Conservation (phyloP, 2,888 invertebrate species). For the Liposcelis brunnea region DNA sequence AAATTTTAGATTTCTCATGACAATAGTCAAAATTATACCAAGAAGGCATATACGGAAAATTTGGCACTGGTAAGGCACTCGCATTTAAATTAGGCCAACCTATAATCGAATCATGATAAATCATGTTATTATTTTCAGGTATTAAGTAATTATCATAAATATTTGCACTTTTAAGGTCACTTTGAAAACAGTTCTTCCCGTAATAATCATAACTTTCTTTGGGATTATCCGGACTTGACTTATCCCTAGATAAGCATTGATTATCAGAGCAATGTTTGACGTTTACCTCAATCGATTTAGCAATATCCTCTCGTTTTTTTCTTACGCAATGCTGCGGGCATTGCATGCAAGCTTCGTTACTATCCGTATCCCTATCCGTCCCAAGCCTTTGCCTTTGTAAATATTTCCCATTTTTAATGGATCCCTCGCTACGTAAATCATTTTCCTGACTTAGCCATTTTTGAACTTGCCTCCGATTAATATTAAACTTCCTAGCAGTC, state of each 20-base stretch:
- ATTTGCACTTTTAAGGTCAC: constrained; percentile 1
- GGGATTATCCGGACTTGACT: too few species aligned
- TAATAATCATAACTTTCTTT: too few species aligned
- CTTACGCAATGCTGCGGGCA: constrained; percentile 1
- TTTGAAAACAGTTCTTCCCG: neutral
- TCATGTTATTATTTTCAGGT: too few species aligned
- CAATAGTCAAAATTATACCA: neutral
- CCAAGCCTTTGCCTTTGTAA: too few species aligned
- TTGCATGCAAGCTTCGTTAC: neutral
- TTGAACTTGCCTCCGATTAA: constrained; percentile 33
- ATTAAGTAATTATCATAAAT: neutral
- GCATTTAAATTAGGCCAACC: neutral
- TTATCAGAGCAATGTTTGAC: neutral
- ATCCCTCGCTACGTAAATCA: constrained; percentile 25
- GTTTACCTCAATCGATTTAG: neutral
- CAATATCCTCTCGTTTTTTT: too few species aligned
- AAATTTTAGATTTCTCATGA: too few species aligned
- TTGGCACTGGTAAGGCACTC: constrained; percentile 1
- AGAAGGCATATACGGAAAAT: neutral
- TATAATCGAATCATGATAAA: neutral
- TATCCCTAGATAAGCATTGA: too few species aligned
- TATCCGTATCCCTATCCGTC: neutral
- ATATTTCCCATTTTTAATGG: neutral
- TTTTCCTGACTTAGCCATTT: constrained; percentile 32
- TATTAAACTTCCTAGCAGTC: constrained; percentile 31